These are phyloP conservation scores for Phyllostomus discolor DNA, from an alignment of 2,113 vertebrate species.

Conservation along the genomic window DNA sequence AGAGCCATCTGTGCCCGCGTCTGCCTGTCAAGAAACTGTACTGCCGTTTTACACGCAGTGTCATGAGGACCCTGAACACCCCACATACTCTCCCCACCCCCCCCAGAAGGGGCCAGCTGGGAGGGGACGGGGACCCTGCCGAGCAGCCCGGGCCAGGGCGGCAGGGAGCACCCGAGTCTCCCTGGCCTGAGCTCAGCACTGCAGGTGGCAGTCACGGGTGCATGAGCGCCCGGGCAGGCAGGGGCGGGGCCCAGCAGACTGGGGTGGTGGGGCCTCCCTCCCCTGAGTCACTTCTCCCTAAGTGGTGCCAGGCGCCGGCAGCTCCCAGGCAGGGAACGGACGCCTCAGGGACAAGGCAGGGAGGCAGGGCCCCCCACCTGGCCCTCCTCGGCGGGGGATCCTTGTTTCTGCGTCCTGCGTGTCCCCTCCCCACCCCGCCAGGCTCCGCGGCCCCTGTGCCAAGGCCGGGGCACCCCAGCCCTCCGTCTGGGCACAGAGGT, in stretches of 20 bases:
- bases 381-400: neutral
- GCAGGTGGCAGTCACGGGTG: neutral
- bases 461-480: neutral
- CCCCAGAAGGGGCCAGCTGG: rapidly evolving
- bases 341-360: rapidly evolving
- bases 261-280: neutral
- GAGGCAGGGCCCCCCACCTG: too few relatives aligned
- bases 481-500: neutral
- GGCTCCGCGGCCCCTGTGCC: neutral
- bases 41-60: neutral
- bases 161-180: too few relatives aligned
- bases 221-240: rapidly evolving
- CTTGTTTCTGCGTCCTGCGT: too few relatives aligned
- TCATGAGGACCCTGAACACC: neutral
- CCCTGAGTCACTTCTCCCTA: neutral
- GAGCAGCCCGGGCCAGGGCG: neutral
- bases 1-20: neutral
- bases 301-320: neutral
- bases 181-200: neutral
- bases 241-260: too few relatives aligned
- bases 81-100: rapidly evolving
- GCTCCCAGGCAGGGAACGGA: neutral
- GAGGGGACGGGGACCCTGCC: neutral
- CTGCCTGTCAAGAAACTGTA: neutral
- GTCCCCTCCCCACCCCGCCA: neutral